Conservation (phyloP, 2,113 vertebrate species). For the Pholis gunnellus region DNA sequence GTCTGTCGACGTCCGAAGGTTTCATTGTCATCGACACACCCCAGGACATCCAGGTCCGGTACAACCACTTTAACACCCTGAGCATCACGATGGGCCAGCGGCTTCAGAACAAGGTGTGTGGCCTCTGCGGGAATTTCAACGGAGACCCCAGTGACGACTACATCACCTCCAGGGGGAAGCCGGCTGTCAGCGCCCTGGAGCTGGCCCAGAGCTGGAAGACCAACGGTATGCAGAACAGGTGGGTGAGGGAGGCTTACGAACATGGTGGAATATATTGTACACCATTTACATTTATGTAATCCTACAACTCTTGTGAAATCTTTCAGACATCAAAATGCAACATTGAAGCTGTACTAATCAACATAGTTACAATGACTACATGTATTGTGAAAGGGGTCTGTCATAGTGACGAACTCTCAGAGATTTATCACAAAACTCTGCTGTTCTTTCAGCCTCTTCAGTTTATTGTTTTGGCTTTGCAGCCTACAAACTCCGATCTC, state of each 20-base stretch:
- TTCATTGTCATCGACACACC: slow-evolving; percentile 96
- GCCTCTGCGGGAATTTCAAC: slow-evolving; percentile 98
- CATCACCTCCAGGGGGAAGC: slow-evolving; percentile 93
- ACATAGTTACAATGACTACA: neutral
- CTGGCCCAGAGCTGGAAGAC: slow-evolving; percentile 99
- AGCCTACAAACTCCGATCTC: neutral
- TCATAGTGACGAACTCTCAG: neutral
- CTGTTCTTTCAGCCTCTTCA: neutral
- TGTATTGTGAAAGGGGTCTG: neutral
- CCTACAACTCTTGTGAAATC: neutral
- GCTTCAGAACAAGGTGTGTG: slow-evolving; percentile 98
- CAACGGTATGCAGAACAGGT: slow-evolving; percentile 99
- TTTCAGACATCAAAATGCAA: neutral
- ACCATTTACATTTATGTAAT: neutral
- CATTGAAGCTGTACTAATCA: neutral
- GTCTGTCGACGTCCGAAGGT: slow-evolving; percentile 94
- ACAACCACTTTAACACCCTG: slow-evolving; percentile 95
- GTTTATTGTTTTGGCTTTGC: too few species aligned
- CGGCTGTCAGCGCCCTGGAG: slow-evolving; percentile 91
- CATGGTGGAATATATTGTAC: neutral
- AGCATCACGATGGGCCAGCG: slow-evolving; percentile 93
- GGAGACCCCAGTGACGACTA: slow-evolving; percentile 94
- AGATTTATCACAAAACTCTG: neutral
- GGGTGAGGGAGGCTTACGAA: slow-evolving; percentile 7
- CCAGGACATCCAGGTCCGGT: slow-evolving; percentile 94